Evolutionary conservation across 2,113 vertebrate species (phyloP).

Genomic region (Tychaedon coryphoeus): DNA sequence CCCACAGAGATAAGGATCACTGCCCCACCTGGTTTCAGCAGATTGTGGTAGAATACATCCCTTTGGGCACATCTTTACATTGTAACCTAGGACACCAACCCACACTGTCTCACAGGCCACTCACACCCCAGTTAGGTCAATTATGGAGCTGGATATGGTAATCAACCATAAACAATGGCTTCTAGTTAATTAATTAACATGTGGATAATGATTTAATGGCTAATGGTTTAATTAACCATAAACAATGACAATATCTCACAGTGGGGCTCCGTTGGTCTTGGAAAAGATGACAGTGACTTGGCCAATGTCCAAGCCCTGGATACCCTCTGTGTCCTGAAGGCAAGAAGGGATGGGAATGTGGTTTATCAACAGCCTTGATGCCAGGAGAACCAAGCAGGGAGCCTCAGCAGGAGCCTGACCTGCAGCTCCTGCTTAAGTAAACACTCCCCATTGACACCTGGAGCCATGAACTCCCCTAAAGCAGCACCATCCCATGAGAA

Average conservation of each 20-base stretch:
- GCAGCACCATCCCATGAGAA: fast-evolving
- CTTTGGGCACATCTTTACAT: no score
- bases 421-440: neutral
- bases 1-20: no score
- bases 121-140: neutral
- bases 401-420: neutral
- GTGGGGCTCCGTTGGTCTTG: neutral
- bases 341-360: neutral
- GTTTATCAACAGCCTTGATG: no score
- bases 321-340: neutral
- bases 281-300: neutral
- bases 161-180: neutral
- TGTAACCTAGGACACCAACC: no score
- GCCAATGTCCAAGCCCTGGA: neutral
- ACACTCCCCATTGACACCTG: neutral
- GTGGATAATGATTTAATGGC: no score
- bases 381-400: neutral
- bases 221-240: neutral
- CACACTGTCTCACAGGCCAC: neutral
- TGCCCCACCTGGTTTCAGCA: no score
- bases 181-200: neutral
- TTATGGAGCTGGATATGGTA: fast-evolving
- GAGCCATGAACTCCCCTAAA: neutral
- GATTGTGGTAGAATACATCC: no score
- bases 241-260: neutral